Evolutionary conservation across 2,113 vertebrate genomes (phyloP).

Genomic region (Scomber scombrus): DNA sequence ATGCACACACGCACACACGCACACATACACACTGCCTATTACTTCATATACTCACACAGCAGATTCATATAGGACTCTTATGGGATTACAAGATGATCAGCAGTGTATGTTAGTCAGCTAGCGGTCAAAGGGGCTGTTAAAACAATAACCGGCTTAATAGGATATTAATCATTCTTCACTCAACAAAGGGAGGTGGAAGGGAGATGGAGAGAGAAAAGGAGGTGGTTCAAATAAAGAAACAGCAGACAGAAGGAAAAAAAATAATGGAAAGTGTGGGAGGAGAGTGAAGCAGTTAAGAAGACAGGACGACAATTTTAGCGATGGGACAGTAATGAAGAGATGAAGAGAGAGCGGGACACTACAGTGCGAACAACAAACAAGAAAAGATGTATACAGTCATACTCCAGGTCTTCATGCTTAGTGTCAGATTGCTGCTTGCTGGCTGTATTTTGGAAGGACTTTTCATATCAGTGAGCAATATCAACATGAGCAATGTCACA

Average conservation of each 20-base stretch:
- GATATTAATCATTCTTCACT: slow-evolving; percentile 51
- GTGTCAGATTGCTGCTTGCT: not conserved
- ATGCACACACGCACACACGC: not conserved
- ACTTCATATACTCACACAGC: slow-evolving; percentile 11
- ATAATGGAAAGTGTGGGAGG: slow-evolving; percentile 11
- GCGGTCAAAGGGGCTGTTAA: slow-evolving; percentile 47
- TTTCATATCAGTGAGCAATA: not conserved
- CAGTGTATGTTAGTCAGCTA: slow-evolving; percentile 41
- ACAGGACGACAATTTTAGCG: slow-evolving; percentile 19
- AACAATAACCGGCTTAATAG: slow-evolving; percentile 52
- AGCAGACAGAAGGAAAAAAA: slow-evolving; percentile 16
- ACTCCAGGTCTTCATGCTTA: not conserved
- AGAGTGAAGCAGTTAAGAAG: slow-evolving; percentile 12
- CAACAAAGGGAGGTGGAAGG: slow-evolving; percentile 1
- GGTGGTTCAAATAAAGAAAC: not conserved
- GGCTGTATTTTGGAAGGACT: not conserved
- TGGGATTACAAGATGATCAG: slow-evolving; percentile 51
- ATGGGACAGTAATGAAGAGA: slow-evolving; percentile 25
- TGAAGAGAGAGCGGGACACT: not conserved
- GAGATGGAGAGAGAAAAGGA: not conserved
- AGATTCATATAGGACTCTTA: slow-evolving; percentile 42
- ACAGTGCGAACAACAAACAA: slow-evolving; percentile 8
- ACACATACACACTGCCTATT: not conserved
- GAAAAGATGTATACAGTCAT: not conserved
- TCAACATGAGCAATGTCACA: not conserved